Percentiles rank a stretch among this genome's conserved stretches.
These are phyloP conservation scores for Esox masquinongy DNA, from an alignment of 2,797 vertebrate species.

Conservation along the genomic window DNA sequence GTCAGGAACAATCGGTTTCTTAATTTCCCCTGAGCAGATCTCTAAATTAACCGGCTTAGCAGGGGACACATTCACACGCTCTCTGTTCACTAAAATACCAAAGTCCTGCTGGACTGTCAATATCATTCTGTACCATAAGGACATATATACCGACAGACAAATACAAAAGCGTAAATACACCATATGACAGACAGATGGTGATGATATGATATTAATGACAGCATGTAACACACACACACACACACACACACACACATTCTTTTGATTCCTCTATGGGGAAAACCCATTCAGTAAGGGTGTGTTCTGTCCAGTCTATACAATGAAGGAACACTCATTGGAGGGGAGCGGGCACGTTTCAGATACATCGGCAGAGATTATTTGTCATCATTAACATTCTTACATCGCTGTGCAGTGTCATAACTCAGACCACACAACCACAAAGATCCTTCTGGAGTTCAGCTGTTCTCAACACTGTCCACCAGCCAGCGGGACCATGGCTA, in stretches of 20 bases:
- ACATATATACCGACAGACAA: conserved; percentile 38
- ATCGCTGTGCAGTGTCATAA: conserved; percentile 3
- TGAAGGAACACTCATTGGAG: conserved; percentile 42
- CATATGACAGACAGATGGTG: neutral
- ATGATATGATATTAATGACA: neutral
- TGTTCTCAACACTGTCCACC: neutral
- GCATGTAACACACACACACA: neutral
- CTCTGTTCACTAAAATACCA: conserved; percentile 43
- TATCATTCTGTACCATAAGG: conserved; percentile 40
- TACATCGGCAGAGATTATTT: conserved; percentile 24
- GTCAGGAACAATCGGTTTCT: conserved; percentile 63
- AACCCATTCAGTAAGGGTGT: neutral
- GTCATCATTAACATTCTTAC: conserved; percentile 72
- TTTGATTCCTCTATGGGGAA: conserved; percentile 47
- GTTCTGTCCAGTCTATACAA: neutral
- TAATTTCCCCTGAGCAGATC: conserved; percentile 57
- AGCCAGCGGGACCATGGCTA: neutral
- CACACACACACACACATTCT: conserved; percentile 13
- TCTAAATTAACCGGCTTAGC: conserved; percentile 52
- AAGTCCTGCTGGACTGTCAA: neutral
- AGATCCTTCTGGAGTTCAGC: neutral
- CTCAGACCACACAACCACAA: neutral
- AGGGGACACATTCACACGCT: conserved; percentile 53
- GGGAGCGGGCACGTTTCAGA: neutral
- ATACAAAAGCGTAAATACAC: neutral